A percentile compares a stretch with the other conserved stretches of the same genome.
Evolutionary conservation across 2,797 vertebrate genomes (phyloP).

Genomic region (Serranus cabrilla): DNA sequence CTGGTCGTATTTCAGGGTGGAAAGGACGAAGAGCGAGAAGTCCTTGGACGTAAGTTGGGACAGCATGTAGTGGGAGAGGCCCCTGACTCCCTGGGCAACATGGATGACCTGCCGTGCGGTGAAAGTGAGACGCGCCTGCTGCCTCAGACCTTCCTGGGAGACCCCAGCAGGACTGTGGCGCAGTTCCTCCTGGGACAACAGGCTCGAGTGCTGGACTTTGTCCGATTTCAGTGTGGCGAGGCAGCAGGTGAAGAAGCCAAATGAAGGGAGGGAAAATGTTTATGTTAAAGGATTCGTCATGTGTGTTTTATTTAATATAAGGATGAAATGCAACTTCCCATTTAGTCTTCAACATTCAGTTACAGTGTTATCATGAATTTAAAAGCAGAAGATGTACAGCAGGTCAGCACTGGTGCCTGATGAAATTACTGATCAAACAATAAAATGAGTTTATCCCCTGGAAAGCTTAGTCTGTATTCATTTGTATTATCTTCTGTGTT

Average conservation of each 20-base stretch:
- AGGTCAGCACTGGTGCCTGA: not conserved
- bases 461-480: not conserved
- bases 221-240: constrained; percentile 92
- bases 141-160: constrained; percentile 89
- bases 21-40: constrained; percentile 77
- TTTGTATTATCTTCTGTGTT: not conserved
- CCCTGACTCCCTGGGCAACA: constrained; percentile 88
- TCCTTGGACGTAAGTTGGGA: constrained; percentile 88
- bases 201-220: constrained; percentile 90
- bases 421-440: constrained; percentile 49
- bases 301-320: constrained; percentile 16
- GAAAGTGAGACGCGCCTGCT: constrained; percentile 90
- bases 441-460: constrained; percentile 29
- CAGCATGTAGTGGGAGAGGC: constrained; percentile 94
- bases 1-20: constrained; percentile 88
- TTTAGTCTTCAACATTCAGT: constrained; percentile 8
- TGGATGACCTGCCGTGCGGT: constrained; percentile 89
- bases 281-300: not conserved
- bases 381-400: constrained; percentile 10
- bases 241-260: constrained; percentile 53
- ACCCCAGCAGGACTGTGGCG: constrained; percentile 89
- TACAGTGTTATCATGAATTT: constrained; percentile 35
- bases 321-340: constrained; percentile 26
- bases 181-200: constrained; percentile 87
- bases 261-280: constrained; percentile 36